Conservation (phyloP, 2,888 invertebrate species). For the Tribolium freemani region DNA sequence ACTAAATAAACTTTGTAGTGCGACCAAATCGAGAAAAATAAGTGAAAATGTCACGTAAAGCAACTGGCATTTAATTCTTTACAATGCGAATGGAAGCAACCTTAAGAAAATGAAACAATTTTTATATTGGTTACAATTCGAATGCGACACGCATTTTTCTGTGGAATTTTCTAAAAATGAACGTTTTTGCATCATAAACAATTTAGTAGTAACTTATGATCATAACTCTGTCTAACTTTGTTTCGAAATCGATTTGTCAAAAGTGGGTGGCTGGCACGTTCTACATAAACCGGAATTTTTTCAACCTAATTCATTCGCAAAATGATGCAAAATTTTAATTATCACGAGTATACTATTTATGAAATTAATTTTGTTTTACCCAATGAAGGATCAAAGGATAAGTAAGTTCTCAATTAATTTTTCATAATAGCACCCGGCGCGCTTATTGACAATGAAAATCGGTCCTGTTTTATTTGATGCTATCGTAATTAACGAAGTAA, state of each 20-base stretch:
- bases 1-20: background rate
- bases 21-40: background rate
- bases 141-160: too few species aligned
- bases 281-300: constrained; percentile 20
- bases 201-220: background rate
- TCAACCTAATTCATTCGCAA: constrained; percentile 1
- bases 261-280: constrained; percentile 22
- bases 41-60: background rate
- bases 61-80: background rate
- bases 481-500: constrained; percentile 18
- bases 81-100: background rate
- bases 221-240: background rate
- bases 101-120: background rate
- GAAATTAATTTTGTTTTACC: constrained; percentile 9
- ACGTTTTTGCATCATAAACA: background rate
- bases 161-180: background rate
- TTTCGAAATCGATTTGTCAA: constrained; percentile 22
- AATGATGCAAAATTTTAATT: constrained; percentile 22
- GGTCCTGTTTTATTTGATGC: constrained; percentile 19
- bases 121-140: too few species aligned
- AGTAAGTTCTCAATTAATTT: constrained; percentile 34
- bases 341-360: background rate
- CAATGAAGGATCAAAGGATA: constrained; percentile 6
- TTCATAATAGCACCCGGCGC: background rate
- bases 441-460: constrained; percentile 23